Evolutionary conservation across 2,797 vertebrate genomes (phyloP).

Genomic region (Sebastes iracundus): DNA sequence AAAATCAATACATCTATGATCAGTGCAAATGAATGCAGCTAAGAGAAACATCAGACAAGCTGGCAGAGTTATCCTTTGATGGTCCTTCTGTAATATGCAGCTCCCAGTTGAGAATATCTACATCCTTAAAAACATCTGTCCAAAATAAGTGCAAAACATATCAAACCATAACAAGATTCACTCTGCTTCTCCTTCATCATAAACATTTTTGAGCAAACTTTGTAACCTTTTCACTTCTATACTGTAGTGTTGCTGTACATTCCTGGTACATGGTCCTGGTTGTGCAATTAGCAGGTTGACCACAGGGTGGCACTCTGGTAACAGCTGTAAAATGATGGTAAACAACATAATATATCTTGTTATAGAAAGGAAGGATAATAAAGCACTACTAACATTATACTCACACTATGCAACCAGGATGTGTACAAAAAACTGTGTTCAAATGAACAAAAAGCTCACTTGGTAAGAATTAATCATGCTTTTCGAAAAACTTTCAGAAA

Average conservation of each 20-base stretch:
- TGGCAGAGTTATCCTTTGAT: not conserved
- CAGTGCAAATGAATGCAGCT: slow-evolving; percentile 16
- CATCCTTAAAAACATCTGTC: not conserved
- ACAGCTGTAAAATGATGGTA: slow-evolving; percentile 44
- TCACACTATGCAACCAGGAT: not conserved
- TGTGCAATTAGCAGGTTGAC: slow-evolving; percentile 31
- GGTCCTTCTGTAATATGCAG: not conserved
- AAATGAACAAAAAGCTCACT: not conserved
- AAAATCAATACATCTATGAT: slow-evolving; percentile 7
- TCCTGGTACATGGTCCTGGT: not conserved
- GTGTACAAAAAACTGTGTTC: not conserved
- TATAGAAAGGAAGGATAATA: slow-evolving; percentile 3
- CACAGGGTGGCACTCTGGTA: slow-evolving; percentile 72
- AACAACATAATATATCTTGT: slow-evolving; percentile 10
- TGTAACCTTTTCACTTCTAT: not conserved
- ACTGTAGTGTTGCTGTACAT: not conserved
- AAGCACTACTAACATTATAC: not conserved
- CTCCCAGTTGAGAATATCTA: not conserved
- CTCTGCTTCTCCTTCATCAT: not conserved
- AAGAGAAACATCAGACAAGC: slow-evolving; percentile 1
- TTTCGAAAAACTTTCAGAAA: not conserved
- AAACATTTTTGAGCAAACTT: not conserved
- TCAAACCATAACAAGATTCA: not conserved
- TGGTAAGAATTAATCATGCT: not conserved
- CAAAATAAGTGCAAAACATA: not conserved